Evolutionary conservation across 1,140 invertebrate genomes (phyloP).

Genomic region (Rhyzopertha dominica): DNA sequence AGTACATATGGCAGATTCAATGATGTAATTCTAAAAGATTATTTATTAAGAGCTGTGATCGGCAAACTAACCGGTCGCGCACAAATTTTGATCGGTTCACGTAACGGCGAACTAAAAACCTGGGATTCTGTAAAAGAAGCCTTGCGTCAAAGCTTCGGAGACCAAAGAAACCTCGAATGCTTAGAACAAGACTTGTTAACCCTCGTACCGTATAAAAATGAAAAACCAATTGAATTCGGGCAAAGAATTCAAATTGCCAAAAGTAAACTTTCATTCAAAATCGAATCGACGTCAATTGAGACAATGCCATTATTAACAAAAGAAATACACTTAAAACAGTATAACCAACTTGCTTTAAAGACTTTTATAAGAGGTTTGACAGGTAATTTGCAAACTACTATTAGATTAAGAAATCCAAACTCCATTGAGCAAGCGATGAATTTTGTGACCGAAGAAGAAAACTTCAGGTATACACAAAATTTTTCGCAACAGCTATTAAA

Average conservation of each 20-base stretch:
- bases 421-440: constrained; percentile 18
- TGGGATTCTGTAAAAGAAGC: constrained; percentile 21
- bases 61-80: constrained; percentile 23
- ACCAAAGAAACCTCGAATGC: constrained; percentile 28
- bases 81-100: constrained; percentile 17
- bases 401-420: constrained; percentile 14
- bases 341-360: constrained; percentile 18
- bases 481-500: too few relatives aligned
- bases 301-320: constrained; percentile 7
- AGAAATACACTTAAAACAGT: constrained; percentile 10
- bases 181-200: constrained; percentile 24
- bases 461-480: constrained; percentile 20
- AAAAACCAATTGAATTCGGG: constrained; percentile 20
- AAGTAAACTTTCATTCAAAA: constrained; percentile 19
- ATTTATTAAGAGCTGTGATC: constrained; percentile 17
- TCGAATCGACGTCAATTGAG: constrained; percentile 12
- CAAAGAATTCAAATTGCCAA: constrained; percentile 22
- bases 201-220: constrained; percentile 21
- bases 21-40: constrained; percentile 15
- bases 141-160: constrained; percentile 18
- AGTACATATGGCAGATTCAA: too few relatives aligned
- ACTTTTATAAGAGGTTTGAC: constrained; percentile 19
- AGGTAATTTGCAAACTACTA: constrained; percentile 12
- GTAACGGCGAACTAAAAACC: constrained; percentile 23
- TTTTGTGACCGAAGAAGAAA: constrained; percentile 20